phyloP scores from a whole-genome alignment of 2,888 invertebrate species.

The Cyaniris semiargus region DNA sequence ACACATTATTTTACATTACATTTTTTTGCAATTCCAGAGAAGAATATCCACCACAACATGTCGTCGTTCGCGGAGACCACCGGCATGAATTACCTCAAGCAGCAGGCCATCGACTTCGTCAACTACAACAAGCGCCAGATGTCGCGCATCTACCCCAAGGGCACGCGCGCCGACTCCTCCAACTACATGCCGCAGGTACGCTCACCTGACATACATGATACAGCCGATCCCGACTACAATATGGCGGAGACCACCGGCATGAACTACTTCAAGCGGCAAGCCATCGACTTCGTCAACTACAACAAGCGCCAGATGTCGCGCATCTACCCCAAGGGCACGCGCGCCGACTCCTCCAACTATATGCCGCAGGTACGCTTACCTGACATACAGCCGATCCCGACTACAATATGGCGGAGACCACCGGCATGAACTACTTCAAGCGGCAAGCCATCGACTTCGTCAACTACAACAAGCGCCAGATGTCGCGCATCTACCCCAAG shows the following conservation, averaged over 20 bases:
- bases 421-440: slow-evolving; percentile 97
- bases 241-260: slow-evolving; percentile 99
- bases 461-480: neutral
- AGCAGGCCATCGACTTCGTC: slow-evolving; percentile 98
- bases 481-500: slow-evolving; percentile 82
- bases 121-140: slow-evolving; percentile 99
- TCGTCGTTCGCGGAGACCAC: slow-evolving; percentile 99
- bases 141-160: slow-evolving; percentile 99
- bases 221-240: slow-evolving; percentile 85
- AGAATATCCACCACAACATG: slow-evolving; percentile 98
- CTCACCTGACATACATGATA: no score
- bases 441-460: slow-evolving; percentile 87
- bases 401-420: slow-evolving; percentile 71
- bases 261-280: slow-evolving; percentile 96
- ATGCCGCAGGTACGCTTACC: slow-evolving; percentile 92
- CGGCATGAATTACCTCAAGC: slow-evolving; percentile 96
- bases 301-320: neutral
- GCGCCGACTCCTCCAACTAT: slow-evolving; percentile 99
- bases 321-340: slow-evolving; percentile 91
- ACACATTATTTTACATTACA: no score
- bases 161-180: slow-evolving; percentile 98
- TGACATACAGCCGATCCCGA: neutral
- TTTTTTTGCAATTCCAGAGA: slow-evolving; percentile 88
- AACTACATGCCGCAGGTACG: slow-evolving; percentile 99
- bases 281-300: slow-evolving; percentile 76